Evolutionary conservation across 2,888 invertebrate species (phyloP).

Genomic region (Allacma fusca): DNA sequence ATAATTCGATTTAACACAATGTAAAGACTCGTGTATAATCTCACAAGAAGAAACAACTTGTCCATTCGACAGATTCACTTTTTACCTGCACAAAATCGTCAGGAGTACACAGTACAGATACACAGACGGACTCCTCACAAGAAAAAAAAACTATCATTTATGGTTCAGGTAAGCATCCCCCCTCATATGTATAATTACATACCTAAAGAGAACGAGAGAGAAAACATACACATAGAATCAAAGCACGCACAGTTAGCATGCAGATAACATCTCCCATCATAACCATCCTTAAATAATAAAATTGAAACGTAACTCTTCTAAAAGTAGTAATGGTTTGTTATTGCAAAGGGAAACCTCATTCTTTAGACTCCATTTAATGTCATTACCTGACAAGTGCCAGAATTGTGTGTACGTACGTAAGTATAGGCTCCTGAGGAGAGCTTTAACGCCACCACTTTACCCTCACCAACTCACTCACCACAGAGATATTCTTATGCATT

Average conservation of each 20-base stretch:
- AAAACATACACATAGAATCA: not conserved
- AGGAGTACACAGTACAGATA: not conserved
- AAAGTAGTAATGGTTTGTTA: conserved; percentile 4
- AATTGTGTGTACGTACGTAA: not conserved
- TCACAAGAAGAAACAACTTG: not conserved
- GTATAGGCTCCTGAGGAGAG: not conserved
- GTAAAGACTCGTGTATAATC: not conserved
- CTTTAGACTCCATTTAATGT: not conserved
- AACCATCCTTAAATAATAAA: not conserved
- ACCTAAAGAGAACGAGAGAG: not conserved
- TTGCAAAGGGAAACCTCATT: not conserved
- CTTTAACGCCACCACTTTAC: not conserved
- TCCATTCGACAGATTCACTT: not conserved
- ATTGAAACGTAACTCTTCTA: conserved; percentile 7
- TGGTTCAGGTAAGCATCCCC: too few species aligned
- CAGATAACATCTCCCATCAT: conserved; percentile 3
- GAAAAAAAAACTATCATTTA: too few species aligned
- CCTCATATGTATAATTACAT: too few species aligned
- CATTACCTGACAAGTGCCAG: conserved; percentile 4
- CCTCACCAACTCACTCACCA: too few species aligned
- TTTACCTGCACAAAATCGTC: not conserved
- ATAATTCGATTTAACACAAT: not conserved
- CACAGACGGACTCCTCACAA: not conserved
- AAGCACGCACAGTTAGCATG: not conserved
- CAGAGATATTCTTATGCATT: not conserved